Evolutionary conservation across 2,113 vertebrate species (phyloP).

Genomic region (Colius striatus): DNA sequence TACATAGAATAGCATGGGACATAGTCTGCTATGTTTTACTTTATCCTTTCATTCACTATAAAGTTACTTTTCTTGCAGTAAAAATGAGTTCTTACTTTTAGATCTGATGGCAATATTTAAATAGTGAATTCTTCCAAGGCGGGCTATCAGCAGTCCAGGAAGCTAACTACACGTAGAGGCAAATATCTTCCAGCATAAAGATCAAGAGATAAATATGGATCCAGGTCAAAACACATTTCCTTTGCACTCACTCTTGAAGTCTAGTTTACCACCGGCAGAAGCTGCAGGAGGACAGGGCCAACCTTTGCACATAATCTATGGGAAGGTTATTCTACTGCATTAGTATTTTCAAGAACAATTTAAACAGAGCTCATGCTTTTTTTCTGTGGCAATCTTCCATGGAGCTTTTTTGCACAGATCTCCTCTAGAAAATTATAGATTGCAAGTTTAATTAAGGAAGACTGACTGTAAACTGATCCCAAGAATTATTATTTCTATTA

Average conservation of each 20-base stretch:
- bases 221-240: background rate
- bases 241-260: background rate
- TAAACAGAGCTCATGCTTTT: background rate
- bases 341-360: background rate
- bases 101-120: background rate
- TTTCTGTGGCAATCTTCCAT: conserved; percentile 1
- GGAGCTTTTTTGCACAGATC: conserved; percentile 4
- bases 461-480: conserved; percentile 39
- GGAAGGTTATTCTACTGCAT: background rate
- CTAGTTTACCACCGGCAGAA: background rate
- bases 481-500: conserved; percentile 40
- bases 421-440: conserved; percentile 41
- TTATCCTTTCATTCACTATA: background rate
- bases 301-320: background rate
- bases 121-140: background rate
- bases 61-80: background rate
- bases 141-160: background rate
- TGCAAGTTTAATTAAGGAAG: conserved; percentile 41
- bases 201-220: background rate
- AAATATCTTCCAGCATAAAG: background rate
- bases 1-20: background rate
- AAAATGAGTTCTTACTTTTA: background rate
- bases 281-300: background rate
- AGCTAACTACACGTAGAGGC: background rate
- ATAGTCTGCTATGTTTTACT: background rate